These are phyloP conservation scores for Hyperopisus bebe DNA, from an alignment of 2,113 vertebrate species.

Conservation along the genomic window DNA sequence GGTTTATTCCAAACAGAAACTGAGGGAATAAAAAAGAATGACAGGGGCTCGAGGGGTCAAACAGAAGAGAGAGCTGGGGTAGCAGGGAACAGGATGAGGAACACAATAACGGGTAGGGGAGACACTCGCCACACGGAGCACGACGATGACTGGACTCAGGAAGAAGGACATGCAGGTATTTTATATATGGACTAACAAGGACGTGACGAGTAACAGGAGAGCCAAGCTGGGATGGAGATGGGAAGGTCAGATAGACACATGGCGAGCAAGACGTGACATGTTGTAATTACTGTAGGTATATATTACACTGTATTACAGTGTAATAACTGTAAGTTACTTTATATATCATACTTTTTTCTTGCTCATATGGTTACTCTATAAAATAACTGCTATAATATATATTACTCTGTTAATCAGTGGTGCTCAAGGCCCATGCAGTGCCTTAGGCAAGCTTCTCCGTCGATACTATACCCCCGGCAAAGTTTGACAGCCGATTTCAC, in stretches of 20 bases:
- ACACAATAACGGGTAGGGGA: neutral
- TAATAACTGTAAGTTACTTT: neutral
- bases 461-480: neutral
- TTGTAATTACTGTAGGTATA: neutral
- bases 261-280: neutral
- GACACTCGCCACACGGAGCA: neutral
- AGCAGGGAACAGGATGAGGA: neutral
- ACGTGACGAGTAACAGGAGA: neutral
- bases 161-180: neutral
- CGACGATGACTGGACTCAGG: neutral
- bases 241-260: neutral
- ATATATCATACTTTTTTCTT: neutral
- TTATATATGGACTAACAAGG: neutral
- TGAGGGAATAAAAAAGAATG: neutral
- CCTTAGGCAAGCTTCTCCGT: neutral
- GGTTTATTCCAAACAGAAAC: neutral
- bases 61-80: neutral
- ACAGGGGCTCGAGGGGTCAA: neutral
- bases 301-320: too few species aligned
- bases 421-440: neutral
- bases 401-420: neutral
- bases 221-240: neutral
- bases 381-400: neutral
- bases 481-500: neutral
- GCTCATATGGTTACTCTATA: neutral